phyloP scores from a whole-genome alignment of 2,888 invertebrate genomes.

The Aphrophora alni region DNA sequence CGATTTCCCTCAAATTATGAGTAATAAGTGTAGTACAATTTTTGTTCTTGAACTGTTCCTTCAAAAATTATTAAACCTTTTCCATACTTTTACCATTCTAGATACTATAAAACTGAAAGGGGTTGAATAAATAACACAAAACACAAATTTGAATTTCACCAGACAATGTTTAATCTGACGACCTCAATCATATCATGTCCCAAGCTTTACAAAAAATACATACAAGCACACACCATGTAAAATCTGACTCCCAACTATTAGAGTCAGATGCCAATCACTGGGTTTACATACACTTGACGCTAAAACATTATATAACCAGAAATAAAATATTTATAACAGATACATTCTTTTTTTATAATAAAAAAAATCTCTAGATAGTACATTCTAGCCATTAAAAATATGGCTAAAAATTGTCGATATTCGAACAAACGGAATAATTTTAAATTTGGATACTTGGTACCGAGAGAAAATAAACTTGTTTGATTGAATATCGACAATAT shows the following conservation, averaged over 20 bases:
- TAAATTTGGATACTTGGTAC: not conserved
- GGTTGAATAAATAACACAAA: not conserved
- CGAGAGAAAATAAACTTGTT: not conserved
- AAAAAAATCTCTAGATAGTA: constrained; percentile 36
- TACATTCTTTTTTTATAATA: not conserved
- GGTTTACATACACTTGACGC: constrained; percentile 30
- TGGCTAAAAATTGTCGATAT: constrained; percentile 23
- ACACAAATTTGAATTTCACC: constrained; percentile 57
- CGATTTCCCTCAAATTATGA: too few species aligned
- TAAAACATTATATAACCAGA: constrained; percentile 30
- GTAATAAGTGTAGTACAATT: too few species aligned
- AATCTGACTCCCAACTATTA: constrained; percentile 10
- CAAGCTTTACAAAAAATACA: constrained; percentile 73
- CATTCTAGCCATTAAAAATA: constrained; percentile 37
- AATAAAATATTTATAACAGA: constrained; percentile 32
- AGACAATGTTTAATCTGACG: constrained; percentile 74
- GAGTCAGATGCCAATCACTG: constrained; percentile 34
- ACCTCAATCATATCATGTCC: constrained; percentile 68
- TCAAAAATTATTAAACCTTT: too few species aligned
- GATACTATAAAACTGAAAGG: too few species aligned
- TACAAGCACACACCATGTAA: constrained; percentile 52
- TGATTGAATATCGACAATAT: not conserved
- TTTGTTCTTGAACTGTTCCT: too few species aligned
- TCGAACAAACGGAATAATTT: not conserved
- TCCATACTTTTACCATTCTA: too few species aligned